phyloP scores from a whole-genome alignment of 1,140 invertebrate species.

The Calycopis cecrops region DNA sequence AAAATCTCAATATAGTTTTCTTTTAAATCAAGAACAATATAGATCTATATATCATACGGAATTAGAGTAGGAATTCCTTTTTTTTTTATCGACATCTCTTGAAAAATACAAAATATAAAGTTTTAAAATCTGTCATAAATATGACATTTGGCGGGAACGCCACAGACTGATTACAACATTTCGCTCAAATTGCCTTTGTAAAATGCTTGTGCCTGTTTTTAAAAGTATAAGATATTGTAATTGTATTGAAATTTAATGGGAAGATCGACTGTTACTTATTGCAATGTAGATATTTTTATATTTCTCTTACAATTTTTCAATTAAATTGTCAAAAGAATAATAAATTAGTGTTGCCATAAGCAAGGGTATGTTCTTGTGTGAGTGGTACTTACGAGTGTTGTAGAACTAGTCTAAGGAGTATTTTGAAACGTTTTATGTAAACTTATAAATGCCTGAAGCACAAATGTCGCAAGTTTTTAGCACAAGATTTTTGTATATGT shows the following conservation, averaged over 20 bases:
- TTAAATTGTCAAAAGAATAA: no score
- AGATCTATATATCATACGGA: no score
- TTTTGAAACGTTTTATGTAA: neutral
- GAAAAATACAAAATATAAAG: no score
- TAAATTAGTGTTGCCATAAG: no score
- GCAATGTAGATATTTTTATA: no score
- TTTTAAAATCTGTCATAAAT: no score
- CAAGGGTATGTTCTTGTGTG: no score
- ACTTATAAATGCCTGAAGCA: conserved; percentile 29
- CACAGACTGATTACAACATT: conserved; percentile 27
- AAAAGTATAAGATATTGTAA: conserved; percentile 20
- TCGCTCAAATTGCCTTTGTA: conserved; percentile 59
- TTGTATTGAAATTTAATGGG: conserved; percentile 8
- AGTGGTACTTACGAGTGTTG: conserved; percentile 3
- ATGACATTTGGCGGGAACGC: neutral
- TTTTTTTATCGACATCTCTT: no score
- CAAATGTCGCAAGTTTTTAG: conserved; percentile 40
- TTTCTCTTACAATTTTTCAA: no score
- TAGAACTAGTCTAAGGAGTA: conserved; percentile 13
- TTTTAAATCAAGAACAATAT: no score
- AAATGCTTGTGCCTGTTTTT: conserved; percentile 60
- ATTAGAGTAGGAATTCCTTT: no score
- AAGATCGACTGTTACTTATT: neutral
- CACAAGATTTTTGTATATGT: conserved; percentile 40
- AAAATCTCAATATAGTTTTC: no score